phyloP scores from a whole-genome alignment of 2,113 vertebrate species.

The Eublepharis macularius region DNA sequence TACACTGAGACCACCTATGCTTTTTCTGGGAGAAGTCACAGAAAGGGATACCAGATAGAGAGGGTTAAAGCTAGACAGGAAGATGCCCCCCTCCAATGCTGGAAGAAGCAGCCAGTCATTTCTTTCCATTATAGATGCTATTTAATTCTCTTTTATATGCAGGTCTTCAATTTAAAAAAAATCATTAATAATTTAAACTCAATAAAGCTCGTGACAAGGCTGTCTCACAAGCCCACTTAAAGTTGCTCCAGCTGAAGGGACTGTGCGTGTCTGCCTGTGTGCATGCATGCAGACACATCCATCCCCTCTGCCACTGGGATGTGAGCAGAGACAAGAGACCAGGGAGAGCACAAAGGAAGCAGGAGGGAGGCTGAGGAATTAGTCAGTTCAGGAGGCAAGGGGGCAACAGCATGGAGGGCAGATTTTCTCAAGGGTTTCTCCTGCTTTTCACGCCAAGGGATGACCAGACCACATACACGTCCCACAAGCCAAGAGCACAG shows the following conservation, averaged over 20 bases:
- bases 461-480: not conserved
- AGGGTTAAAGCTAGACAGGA: not conserved
- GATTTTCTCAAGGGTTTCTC: not conserved
- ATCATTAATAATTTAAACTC: conserved; percentile 68
- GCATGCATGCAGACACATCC: not conserved
- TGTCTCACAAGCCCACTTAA: conserved; percentile 37
- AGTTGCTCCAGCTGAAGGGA: not conserved
- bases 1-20: not conserved
- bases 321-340: not conserved
- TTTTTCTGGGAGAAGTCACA: not conserved
- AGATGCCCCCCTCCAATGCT: conserved; percentile 14
- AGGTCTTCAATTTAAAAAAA: conserved; percentile 33
- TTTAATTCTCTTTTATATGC: conserved; percentile 65
- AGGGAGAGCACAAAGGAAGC: accelerated
- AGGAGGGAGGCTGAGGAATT: accelerated
- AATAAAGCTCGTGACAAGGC: conserved; percentile 19
- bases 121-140: conserved; percentile 51
- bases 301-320: accelerated
- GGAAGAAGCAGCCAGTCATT: not conserved
- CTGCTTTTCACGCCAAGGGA: accelerated
- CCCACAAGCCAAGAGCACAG: accelerated
- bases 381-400: no score
- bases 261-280: not conserved
- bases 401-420: not conserved
- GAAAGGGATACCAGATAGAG: not conserved